A percentile compares a stretch with the other conserved stretches of the same genome.
These are phyloP conservation scores for Caenorhabditis tropicalis DNA, from an alignment of 1,140 invertebrate species.

Conservation along the genomic window DNA sequence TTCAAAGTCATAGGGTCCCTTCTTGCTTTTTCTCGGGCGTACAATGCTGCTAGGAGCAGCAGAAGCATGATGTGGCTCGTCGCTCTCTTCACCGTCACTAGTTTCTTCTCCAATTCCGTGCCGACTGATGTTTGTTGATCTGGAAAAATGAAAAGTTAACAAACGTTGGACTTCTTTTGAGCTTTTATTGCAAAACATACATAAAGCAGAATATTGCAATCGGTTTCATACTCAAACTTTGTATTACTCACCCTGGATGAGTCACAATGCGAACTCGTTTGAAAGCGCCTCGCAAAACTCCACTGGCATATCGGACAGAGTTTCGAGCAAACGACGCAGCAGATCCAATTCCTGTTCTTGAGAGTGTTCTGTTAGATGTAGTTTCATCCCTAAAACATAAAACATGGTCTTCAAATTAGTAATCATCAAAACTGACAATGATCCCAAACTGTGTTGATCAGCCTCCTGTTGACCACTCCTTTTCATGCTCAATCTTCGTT, in stretches of 20 bases:
- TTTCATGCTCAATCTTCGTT: slow-evolving; percentile 52
- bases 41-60: slow-evolving; percentile 27
- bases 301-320: slow-evolving; percentile 23
- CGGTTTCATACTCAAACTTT: too few relatives aligned
- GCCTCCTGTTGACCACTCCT: slow-evolving; percentile 5
- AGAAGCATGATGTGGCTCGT: slow-evolving; percentile 3
- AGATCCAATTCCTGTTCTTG: slow-evolving; percentile 14
- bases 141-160: too few relatives aligned
- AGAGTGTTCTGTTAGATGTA: neutral
- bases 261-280: neutral
- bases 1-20: slow-evolving; percentile 49
- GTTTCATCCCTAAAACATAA: slow-evolving; percentile 46
- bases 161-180: too few relatives aligned
- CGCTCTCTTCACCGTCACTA: slow-evolving; percentile 36
- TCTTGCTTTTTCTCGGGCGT: slow-evolving; percentile 45
- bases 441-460: neutral
- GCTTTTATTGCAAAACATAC: too few relatives aligned
- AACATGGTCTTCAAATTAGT: neutral
- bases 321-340: slow-evolving; percentile 33
- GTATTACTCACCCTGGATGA: neutral
- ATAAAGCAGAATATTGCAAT: too few relatives aligned
- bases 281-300: slow-evolving; percentile 37
- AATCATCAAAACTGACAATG: neutral
- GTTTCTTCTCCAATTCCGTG: slow-evolving; percentile 27
- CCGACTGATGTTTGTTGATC: neutral